phyloP scores from a whole-genome alignment of 2,797 vertebrate genomes.

The Brotogeris chrysoptera region DNA sequence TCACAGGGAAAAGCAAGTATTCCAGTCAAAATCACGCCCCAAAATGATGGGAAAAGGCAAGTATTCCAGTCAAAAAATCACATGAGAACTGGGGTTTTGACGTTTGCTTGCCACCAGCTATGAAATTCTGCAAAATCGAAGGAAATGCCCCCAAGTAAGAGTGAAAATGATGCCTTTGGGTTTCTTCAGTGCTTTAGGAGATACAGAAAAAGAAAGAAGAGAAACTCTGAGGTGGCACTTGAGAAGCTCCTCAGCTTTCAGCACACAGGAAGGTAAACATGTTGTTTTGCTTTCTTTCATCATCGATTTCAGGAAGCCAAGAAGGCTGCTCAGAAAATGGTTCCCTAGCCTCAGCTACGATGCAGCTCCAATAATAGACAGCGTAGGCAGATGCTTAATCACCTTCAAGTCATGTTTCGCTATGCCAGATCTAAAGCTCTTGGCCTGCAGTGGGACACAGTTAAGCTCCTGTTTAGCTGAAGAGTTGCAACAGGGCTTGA shows the following conservation, averaged over 20 bases:
- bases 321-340: neutral
- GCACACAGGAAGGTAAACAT: neutral
- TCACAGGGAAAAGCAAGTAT: neutral
- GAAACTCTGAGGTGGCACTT: neutral
- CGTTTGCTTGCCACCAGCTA: neutral
- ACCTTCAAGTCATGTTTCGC: neutral
- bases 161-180: rapidly evolving
- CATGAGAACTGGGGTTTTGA: rapidly evolving
- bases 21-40: neutral
- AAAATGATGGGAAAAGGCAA: neutral
- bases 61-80: neutral
- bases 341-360: neutral
- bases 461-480: slow-evolving; percentile 31
- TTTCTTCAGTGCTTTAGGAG: neutral
- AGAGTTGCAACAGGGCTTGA: neutral
- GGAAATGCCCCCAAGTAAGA: rapidly evolving
- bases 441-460: slow-evolving; percentile 17
- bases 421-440: slow-evolving; percentile 3
- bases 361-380: slow-evolving; percentile 31
- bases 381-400: slow-evolving; percentile 3
- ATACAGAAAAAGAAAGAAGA: neutral
- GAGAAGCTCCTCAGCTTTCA: neutral
- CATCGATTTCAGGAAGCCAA: neutral
- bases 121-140: neutral
- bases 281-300: neutral